Evolutionary conservation across 2,113 vertebrate genomes (phyloP), one percentile per base, ranked within the genome.

Genomic region (Pomatostomus ruficeps): DNA sequence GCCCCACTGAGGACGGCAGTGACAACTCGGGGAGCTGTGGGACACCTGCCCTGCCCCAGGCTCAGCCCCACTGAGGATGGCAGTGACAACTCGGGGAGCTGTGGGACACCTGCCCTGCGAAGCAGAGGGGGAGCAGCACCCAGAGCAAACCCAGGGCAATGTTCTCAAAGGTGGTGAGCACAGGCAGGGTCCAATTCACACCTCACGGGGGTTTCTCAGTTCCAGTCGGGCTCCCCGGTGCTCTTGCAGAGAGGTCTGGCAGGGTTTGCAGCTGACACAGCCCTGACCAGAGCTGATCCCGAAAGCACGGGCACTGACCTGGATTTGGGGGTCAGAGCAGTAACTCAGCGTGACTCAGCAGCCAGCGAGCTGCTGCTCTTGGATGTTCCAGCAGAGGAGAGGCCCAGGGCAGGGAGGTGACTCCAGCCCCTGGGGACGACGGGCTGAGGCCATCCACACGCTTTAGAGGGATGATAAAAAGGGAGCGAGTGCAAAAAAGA

Each of bases 381-480:
- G 55, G 76, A 6, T 22, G 38, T 28, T 43, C 36, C 73, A 65
- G 4, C 18, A 19, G 20, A 71, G 42, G 61, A 57, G 42, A 70
- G 26, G 33, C 24, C 22, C 52, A 29, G 84, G 72, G 65, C 57
- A 58, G 42, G 42, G 65, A 93, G 81, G 77, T 66, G 77, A 81
- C 49, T 87, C 61, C 58, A n/a, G 33, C 45, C 59, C 36, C 51
- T 70, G 81, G 73, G 31, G 59, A 91, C 20, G 26, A 38, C 5
- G 24, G 31, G 36, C 92, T 70, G 58, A 46, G 66, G 43, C 35
- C 51, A 61, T 76, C 52, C 2, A 7, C 77, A 43, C 18, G 8
- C 40, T 20, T 79, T 36, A 72, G 54, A 93, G 23, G 33, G 63
- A 93, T 73, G 81, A 93, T 87, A 61, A 84, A 91, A 73, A 84